Conservation (phyloP, 2,888 invertebrate genomes). For the Morpho helenor region DNA sequence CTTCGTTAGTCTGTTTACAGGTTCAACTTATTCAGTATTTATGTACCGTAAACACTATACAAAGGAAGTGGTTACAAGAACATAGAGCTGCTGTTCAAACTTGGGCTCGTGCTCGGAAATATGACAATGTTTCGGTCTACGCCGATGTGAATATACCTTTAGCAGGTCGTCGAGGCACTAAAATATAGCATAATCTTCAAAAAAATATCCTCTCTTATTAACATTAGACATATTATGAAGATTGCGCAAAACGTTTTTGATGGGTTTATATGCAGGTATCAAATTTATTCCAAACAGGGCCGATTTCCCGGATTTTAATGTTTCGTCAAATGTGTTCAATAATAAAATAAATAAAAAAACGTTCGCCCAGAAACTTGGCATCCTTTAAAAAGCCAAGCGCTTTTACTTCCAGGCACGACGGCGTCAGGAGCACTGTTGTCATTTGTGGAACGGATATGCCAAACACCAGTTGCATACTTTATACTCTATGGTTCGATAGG, state of each 20-base stretch:
- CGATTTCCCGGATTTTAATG: not conserved
- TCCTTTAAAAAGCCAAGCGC: too few relatives aligned
- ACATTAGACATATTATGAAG: too few relatives aligned
- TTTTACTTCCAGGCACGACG: too few relatives aligned
- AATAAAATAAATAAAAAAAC: not conserved
- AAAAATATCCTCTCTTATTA: not conserved
- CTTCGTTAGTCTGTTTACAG: conserved; percentile 60
- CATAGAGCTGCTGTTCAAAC: conserved; percentile 51
- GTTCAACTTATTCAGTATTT: conserved; percentile 58
- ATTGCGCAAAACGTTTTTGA: too few relatives aligned
- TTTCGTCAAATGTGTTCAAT: not conserved
- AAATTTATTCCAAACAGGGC: too few relatives aligned
- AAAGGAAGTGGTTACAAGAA: conserved; percentile 60
- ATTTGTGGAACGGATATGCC: too few relatives aligned
- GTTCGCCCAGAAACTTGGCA: too few relatives aligned
- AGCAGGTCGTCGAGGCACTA: conserved; percentile 43
- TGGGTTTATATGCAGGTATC: too few relatives aligned
- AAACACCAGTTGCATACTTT: too few relatives aligned
- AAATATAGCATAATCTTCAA: conserved; percentile 34
- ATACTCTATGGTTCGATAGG: too few relatives aligned
- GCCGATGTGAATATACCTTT: conserved; percentile 65
- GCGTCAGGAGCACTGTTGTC: too few relatives aligned
- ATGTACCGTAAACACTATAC: conserved; percentile 58
- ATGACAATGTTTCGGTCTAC: conserved; percentile 67
- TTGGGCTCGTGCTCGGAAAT: conserved; percentile 53